A percentile compares a stretch with the other conserved stretches of the same genome.
phyloP scores from a whole-genome alignment of 2,888 invertebrate species.

The Phengaris arion region DNA sequence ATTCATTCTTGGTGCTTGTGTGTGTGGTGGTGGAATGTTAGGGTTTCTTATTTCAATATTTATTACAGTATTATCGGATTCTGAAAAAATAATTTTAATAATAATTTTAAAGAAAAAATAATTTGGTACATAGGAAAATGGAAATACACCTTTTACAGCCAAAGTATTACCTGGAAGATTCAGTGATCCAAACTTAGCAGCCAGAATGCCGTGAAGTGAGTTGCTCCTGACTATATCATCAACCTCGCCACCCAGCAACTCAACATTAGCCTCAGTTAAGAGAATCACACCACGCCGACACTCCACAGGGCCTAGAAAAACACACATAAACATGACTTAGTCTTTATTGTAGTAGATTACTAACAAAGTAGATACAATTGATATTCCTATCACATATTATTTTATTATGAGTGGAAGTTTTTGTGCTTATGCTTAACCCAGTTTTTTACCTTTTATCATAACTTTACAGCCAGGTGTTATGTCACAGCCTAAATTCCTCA shows the following conservation, averaged over 20 bases:
- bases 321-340: not conserved
- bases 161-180: slow-evolving; percentile 51
- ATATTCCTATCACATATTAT: too few species aligned
- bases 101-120: too few species aligned
- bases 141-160: not conserved
- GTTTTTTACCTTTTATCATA: slow-evolving; percentile 74
- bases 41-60: slow-evolving; percentile 48
- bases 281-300: slow-evolving; percentile 85
- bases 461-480: slow-evolving; percentile 82
- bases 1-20: slow-evolving; percentile 46
- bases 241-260: slow-evolving; percentile 86
- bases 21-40: slow-evolving; percentile 48
- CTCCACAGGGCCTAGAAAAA: slow-evolving; percentile 79
- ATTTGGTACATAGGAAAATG: not conserved
- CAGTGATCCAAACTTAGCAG: slow-evolving; percentile 76
- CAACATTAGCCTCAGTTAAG: slow-evolving; percentile 79
- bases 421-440: too few species aligned
- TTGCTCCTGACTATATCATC: slow-evolving; percentile 79
- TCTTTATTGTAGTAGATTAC: not conserved
- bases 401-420: too few species aligned
- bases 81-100: slow-evolving; percentile 48
- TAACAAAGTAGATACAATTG: too few species aligned
- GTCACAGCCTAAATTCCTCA: slow-evolving; percentile 77
- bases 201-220: slow-evolving; percentile 81
- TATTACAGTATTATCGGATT: slow-evolving; percentile 46